Base-by-base conservation (phyloP, 1,140 invertebrate species). In the Conus betulinus region DNA sequence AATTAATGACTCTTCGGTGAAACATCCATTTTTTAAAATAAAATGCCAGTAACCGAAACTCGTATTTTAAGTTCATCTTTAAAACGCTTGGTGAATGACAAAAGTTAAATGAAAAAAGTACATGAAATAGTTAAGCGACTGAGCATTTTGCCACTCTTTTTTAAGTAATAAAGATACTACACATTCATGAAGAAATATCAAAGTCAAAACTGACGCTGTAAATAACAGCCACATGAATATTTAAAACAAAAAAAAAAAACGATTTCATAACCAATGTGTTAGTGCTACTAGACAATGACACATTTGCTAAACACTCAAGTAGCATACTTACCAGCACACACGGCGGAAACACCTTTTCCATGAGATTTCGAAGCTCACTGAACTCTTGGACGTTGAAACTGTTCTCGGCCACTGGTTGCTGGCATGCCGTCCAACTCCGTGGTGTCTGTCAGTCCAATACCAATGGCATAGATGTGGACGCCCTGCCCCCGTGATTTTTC, bases 391-490 rank as follows among this genome's bases (percentile, higher is more conserved):
- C 92, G 67, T 85, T 82, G 85, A 92, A 93, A 51, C 85, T 71
- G 86, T 91, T 88, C 25, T 93, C 89, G 0, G 84, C 78, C 11
- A 90, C 78, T 67, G 92, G 92, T 52, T 51, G 74, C 88, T 91
- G 53, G 91, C 91, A 27, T 92, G 39, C 85, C 90, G 74, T 92
- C 90, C 60, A 93, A 78, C 89, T 93, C 93, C 25, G 53, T 90
- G 60, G 89, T 90, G 83, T 93, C 91, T 23, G 89, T 81, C 52
- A 93, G 84, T 71, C 91, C 91, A 84, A 93, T 90, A 82, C 93
- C 93, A 87, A 93, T 90, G 63, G 90, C 93, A 88, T 93, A 94
- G 78, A 94, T 92, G 51, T 92, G 88, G 63, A 93, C 92, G 23
- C 90, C 88, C n/a, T 88, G 85, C n/a, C 79, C 88, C 55, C 89